phyloP scores from a whole-genome alignment of 53 echinoderm and acorn worm species.

The Paracentrotus lividus region DNA sequence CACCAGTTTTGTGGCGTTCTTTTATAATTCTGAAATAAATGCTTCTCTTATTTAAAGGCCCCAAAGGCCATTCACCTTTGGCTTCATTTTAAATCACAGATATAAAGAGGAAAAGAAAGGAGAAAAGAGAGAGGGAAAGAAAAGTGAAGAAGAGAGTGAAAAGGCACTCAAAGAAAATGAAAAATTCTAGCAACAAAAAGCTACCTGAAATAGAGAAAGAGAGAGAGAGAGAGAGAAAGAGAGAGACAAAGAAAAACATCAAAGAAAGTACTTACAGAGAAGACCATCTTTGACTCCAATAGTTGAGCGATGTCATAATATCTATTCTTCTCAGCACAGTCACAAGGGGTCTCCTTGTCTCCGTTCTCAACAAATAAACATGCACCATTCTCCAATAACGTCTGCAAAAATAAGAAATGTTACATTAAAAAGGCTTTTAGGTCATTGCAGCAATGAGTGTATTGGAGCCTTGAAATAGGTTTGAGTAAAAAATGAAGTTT shows the following conservation, averaged over 20 bases:
- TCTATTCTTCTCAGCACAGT: constrained; percentile 91
- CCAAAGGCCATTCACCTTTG: too few relatives aligned
- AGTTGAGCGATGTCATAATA: constrained; percentile 89
- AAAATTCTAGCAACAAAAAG: too few relatives aligned
- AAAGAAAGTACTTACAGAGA: constrained; percentile 82
- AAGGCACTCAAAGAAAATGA: too few relatives aligned
- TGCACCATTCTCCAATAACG: constrained; percentile 86
- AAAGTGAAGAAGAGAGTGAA: too few relatives aligned
- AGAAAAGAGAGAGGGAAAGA: too few relatives aligned
- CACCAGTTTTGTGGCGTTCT: too few relatives aligned
- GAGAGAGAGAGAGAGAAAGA: not conserved
- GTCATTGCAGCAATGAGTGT: not conserved
- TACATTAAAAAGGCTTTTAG: not conserved
- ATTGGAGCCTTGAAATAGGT: not conserved
- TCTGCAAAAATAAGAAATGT: constrained; percentile 67
- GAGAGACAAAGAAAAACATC: not conserved
- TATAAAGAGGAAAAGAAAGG: too few relatives aligned
- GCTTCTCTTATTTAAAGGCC: too few relatives aligned
- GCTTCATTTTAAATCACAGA: too few relatives aligned
- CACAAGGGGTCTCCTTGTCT: constrained; percentile 96
- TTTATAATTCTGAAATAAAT: too few relatives aligned
- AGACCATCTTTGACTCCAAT: constrained; percentile 98
- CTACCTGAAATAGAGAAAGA: too few relatives aligned
- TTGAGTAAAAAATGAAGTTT: too few relatives aligned
- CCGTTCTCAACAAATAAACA: constrained; percentile 92